These are phyloP conservation scores for Meandrusa payeni DNA, from an alignment of 2,888 invertebrate species.

Conservation along the genomic window DNA sequence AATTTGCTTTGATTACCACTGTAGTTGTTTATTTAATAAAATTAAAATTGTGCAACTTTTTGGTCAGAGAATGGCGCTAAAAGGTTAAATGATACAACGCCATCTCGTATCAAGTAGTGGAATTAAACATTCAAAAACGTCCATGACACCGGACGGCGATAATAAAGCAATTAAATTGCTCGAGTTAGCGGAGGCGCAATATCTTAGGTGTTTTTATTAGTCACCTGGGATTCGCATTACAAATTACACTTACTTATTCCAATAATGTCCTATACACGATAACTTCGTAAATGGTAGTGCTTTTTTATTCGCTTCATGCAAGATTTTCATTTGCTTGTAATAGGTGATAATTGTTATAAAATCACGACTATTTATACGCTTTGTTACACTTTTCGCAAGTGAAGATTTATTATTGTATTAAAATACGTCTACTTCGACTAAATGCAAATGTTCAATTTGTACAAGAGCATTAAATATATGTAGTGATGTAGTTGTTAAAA, in stretches of 20 bases:
- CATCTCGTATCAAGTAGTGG: slow-evolving; percentile 55
- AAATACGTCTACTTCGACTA: too few relatives aligned
- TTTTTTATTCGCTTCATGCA: too few relatives aligned
- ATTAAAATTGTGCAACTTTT: too few relatives aligned
- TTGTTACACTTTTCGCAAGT: too few relatives aligned
- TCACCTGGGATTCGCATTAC: slow-evolving; percentile 43
- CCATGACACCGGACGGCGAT: slow-evolving; percentile 29
- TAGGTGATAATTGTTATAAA: too few relatives aligned
- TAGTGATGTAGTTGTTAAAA: too few relatives aligned
- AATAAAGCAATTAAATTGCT: slow-evolving; percentile 59
- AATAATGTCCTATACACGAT: slow-evolving; percentile 17
- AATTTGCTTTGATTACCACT: neutral
- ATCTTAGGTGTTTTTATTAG: slow-evolving; percentile 53
- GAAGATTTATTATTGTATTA: too few relatives aligned
- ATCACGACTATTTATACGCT: too few relatives aligned
- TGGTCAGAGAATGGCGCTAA: neutral
- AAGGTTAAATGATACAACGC: slow-evolving; percentile 33
- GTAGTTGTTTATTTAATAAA: neutral
- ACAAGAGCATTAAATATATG: too few relatives aligned
- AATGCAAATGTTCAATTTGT: too few relatives aligned
- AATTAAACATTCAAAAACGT: slow-evolving; percentile 24
- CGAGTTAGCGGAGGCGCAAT: slow-evolving; percentile 42
- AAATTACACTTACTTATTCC: slow-evolving; percentile 39
- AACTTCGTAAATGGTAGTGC: too few relatives aligned
- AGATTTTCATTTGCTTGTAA: too few relatives aligned